Base-by-base conservation (phyloP, 2,797 vertebrate species). In the Sciurus carolinensis region DNA sequence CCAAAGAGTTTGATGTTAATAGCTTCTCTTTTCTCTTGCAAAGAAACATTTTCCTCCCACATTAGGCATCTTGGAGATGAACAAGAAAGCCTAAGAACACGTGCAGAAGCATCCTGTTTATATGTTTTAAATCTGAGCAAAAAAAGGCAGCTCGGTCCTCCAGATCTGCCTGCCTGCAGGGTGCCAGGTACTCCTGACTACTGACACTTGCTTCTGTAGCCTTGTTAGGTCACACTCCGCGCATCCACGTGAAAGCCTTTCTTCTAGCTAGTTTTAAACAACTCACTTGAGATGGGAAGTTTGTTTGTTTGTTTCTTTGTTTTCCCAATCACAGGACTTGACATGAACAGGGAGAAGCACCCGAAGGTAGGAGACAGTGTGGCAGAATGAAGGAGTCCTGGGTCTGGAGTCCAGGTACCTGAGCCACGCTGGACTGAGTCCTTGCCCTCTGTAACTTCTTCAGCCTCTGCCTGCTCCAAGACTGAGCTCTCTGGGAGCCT, bases 81-180 rank as follows among this genome's bases (percentile, higher is more conserved):
- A 77, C 5, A 69, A 59, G 59, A 94, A 89, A 59, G 36, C 64
- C 5, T 73, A 79, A 73, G 91, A 75, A 42, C 69, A 71, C 7
- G 7, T 52, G 72, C 59, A 83, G 57, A 88, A 80, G 52, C 82
- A 75, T 86, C 80, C 71, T 64, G 52, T 87, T 62, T 57, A 59
- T 24, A 30, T 0, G 24, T 30, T 76, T 57, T 36, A 28, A 28
- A 71, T n/a, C 0, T 3, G 26, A 54, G 54, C 0, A 8, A 20
- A 10, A 44, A 87, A 72, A 59, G 0, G 4, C 13, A 3, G 10
- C 6, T 0, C 7, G 0, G 1, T 7, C 50, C 42, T 30, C 11
- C 0, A 5, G 44, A 15, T 30, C 42, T 6, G 12, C 20, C 33
- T 4, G 11, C 3, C 1, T 2, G 52, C 0, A 3, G 28, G 11